phyloP scores from a whole-genome alignment of 2,888 invertebrate species.

The Eupithecia exiguata region DNA sequence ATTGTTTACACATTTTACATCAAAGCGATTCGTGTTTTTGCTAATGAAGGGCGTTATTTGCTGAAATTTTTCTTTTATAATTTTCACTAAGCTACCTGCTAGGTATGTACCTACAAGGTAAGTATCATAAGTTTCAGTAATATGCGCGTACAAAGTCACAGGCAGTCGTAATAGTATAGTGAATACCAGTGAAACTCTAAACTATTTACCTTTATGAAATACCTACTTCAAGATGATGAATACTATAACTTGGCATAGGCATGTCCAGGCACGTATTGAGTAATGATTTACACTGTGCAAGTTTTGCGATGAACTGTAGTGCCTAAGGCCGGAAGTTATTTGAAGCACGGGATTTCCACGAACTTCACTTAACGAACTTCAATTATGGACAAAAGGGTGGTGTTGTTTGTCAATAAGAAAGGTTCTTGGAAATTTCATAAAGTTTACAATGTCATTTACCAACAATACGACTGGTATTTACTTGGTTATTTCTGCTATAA shows the following conservation, averaged over 20 bases:
- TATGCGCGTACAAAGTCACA: neutral
- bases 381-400: neutral
- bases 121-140: neutral
- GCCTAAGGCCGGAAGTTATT: neutral
- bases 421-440: neutral
- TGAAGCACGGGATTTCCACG: neutral
- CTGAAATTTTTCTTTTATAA: neutral
- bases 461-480: neutral
- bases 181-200: neutral
- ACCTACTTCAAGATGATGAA: constrained; percentile 15
- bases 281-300: neutral
- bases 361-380: neutral
- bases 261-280: neutral
- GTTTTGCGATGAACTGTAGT: neutral
- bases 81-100: neutral
- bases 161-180: neutral
- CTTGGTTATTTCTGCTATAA: neutral
- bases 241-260: constrained; percentile 8
- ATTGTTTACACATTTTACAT: too few relatives aligned
- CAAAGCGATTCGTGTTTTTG: neutral
- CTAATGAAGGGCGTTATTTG: neutral
- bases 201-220: constrained; percentile 22
- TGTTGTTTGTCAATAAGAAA: neutral
- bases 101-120: neutral
- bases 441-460: neutral